These are phyloP conservation scores for Gnathonemus echidnorhynchus DNA, from an alignment of 2,113 vertebrate species.

Conservation along the genomic window DNA sequence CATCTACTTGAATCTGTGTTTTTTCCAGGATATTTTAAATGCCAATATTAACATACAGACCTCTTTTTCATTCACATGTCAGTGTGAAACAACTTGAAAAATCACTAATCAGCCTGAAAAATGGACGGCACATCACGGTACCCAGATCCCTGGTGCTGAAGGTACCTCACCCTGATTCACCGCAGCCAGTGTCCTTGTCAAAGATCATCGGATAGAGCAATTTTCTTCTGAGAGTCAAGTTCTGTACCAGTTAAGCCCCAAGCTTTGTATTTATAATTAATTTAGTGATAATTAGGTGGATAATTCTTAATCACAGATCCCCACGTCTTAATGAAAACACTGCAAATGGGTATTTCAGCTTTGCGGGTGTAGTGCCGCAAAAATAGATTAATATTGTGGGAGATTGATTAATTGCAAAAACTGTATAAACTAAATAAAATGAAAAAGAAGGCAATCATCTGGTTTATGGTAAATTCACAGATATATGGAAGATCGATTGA, in stretches of 20 bases:
- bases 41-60: neutral
- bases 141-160: neutral
- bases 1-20: neutral
- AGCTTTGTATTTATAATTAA: slow-evolving; percentile 5
- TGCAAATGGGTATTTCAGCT: neutral
- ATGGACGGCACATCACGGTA: neutral
- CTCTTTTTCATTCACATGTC: neutral
- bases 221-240: neutral
- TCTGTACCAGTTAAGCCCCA: neutral
- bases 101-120: neutral
- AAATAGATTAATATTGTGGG: neutral
- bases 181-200: neutral
- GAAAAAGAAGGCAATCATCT: neutral
- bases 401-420: neutral
- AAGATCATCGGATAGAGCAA: neutral
- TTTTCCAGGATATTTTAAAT: neutral
- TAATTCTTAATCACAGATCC: slow-evolving; percentile 1
- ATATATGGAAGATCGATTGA: neutral
- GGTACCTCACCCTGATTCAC: neutral
- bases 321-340: slow-evolving; percentile 1
- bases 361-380: neutral
- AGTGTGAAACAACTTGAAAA: neutral
- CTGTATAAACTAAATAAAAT: neutral
- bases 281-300: slow-evolving; percentile 6
- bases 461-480: neutral